Percentiles rank a stretch among this genome's conserved stretches.
phyloP scores from a whole-genome alignment of 2,888 invertebrate species.

The Campoletis raptor region DNA sequence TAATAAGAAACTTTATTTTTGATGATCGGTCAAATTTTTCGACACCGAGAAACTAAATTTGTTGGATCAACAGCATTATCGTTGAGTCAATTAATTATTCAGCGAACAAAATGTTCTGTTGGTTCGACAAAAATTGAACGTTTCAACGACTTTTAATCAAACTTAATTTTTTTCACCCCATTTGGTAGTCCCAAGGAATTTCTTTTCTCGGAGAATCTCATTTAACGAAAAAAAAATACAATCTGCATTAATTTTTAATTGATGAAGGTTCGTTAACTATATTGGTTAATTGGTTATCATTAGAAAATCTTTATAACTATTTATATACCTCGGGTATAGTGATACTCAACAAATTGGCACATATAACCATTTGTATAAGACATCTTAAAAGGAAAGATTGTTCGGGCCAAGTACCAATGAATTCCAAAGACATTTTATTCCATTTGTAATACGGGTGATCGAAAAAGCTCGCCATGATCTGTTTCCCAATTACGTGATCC shows the following conservation, averaged over 20 bases:
- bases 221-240: no score
- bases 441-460: constrained; percentile 40
- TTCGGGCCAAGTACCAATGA: constrained; percentile 50
- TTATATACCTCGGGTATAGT: constrained; percentile 7
- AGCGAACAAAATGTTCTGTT: no score
- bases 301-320: neutral
- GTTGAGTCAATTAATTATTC: no score
- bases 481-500: neutral
- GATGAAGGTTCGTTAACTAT: neutral
- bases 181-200: no score
- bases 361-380: constrained; percentile 13
- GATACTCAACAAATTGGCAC: neutral
- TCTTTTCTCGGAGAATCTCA: no score
- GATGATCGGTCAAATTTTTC: no score
- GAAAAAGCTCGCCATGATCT: constrained; percentile 26
- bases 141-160: no score
- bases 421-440: constrained; percentile 39
- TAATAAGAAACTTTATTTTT: no score
- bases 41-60: no score
- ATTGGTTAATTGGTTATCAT: neutral
- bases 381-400: constrained; percentile 37
- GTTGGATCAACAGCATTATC: no score
- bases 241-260: neutral
- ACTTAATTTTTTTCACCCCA: no score
- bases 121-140: no score